A percentile compares a stretch with the other conserved stretches of the same genome.
phyloP scores from a whole-genome alignment of 2,888 invertebrate species.

The Gymnoscelis rufifasciata region DNA sequence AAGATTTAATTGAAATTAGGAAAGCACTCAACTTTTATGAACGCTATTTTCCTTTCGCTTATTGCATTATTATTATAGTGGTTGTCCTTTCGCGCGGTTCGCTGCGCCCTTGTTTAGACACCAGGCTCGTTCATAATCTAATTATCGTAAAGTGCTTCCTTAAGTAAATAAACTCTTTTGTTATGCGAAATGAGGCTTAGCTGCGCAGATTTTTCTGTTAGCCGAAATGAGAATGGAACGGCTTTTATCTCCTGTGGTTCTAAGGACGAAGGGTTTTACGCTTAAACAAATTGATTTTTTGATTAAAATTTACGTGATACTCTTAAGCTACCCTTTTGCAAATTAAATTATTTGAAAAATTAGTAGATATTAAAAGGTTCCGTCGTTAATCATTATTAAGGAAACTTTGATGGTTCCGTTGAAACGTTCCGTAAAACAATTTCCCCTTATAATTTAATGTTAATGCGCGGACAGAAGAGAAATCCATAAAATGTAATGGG shows the following conservation, averaged over 20 bases:
- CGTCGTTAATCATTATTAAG: neutral
- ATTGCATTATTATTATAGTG: constrained; percentile 15
- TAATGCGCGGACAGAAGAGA: constrained; percentile 67
- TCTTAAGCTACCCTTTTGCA: neutral
- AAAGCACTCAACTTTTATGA: neutral
- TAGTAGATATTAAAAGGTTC: neutral
- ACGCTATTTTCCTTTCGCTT: neutral
- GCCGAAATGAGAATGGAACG: constrained; percentile 22
- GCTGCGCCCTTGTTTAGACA: constrained; percentile 35
- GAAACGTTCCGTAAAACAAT: constrained; percentile 28
- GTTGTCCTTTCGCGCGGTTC: constrained; percentile 28
- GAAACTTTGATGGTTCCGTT: constrained; percentile 18
- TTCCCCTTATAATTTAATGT: constrained; percentile 72
- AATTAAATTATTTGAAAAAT: neutral
- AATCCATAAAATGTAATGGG: constrained; percentile 74
- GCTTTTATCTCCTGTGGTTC: constrained; percentile 15
- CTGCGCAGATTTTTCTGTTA: constrained; percentile 38
- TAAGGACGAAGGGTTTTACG: constrained; percentile 13
- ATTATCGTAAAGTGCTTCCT: constrained; percentile 57
- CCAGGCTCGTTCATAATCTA: constrained; percentile 47
- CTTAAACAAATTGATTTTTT: constrained; percentile 21
- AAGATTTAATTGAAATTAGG: neutral
- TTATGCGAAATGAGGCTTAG: constrained; percentile 45
- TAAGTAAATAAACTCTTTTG: constrained; percentile 58
- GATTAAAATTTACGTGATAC: constrained; percentile 16